Conservation (phyloP, 2,888 invertebrate genomes). For the Timema cristinae region DNA sequence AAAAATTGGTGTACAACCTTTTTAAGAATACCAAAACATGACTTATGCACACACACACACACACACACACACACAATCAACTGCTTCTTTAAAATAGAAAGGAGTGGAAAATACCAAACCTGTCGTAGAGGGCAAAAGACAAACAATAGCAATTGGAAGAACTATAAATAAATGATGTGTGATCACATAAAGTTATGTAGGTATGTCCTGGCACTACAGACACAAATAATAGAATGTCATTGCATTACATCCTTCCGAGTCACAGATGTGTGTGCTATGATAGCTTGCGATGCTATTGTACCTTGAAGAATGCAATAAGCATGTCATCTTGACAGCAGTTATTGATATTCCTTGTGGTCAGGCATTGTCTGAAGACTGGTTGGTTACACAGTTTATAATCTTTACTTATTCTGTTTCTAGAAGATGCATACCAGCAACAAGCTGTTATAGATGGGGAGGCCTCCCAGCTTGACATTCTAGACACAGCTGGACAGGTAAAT, state of each 20-base stretch:
- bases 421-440: slow-evolving; percentile 92
- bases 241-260: not conserved
- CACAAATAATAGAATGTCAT: too few relatives aligned
- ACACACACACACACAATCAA: too few relatives aligned
- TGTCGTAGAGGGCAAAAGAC: too few relatives aligned
- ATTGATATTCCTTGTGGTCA: not conserved
- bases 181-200: too few relatives aligned
- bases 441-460: slow-evolving; percentile 91
- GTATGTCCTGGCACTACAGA: too few relatives aligned
- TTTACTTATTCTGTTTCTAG: slow-evolving; percentile 48
- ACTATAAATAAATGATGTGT: too few relatives aligned
- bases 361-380: not conserved
- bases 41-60: too few relatives aligned
- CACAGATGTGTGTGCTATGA: not conserved
- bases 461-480: slow-evolving; percentile 82
- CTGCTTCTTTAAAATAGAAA: too few relatives aligned
- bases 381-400: not conserved
- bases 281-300: not conserved
- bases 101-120: too few relatives aligned
- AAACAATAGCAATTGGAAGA: too few relatives aligned
- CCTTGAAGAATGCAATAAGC: not conserved
- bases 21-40: too few relatives aligned
- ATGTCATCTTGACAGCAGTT: not conserved
- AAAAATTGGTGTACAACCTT: too few relatives aligned
- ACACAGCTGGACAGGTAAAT: slow-evolving; percentile 85